A percentile compares a stretch with the other conserved stretches of the same genome.
Evolutionary conservation across 2,888 invertebrate species (phyloP).

Genomic region (Ctena decussata): DNA sequence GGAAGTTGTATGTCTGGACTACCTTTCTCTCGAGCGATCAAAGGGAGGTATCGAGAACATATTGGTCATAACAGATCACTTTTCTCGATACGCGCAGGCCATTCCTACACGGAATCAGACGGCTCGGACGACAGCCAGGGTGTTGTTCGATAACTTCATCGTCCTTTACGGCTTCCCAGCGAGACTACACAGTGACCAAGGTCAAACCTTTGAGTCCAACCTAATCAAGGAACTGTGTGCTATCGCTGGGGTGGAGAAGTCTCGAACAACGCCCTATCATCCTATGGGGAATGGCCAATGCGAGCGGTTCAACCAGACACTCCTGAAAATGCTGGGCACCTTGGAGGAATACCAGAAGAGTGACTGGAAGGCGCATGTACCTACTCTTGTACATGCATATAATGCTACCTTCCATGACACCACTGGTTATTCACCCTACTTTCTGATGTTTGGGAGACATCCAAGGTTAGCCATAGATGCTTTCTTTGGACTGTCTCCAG

Average conservation of each 20-base stretch:
- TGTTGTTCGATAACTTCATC: too few species aligned
- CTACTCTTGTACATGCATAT: too few species aligned
- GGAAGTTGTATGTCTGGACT: neutral
- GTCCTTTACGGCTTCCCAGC: too few species aligned
- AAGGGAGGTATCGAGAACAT: neutral
- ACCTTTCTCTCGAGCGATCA: neutral
- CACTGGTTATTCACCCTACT: conserved; percentile 1
- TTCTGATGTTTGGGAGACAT: conserved; percentile 10
- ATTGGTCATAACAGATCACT: neutral
- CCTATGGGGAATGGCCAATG: too few species aligned
- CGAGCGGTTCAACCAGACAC: conserved; percentile 5
- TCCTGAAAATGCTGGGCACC: neutral
- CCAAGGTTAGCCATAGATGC: neutral
- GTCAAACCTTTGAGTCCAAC: neutral
- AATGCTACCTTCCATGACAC: neutral
- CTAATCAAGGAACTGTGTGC: neutral
- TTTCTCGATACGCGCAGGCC: neutral
- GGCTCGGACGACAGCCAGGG: neutral
- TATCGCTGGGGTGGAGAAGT: neutral
- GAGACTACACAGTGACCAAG: neutral
- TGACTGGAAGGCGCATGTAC: too few species aligned
- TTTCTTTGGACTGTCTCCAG: neutral
- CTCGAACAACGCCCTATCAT: too few species aligned
- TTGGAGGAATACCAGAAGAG: neutral
- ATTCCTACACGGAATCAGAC: neutral